Percentiles rank a stretch among this genome's conserved stretches.
These are phyloP conservation scores for Archilochus colubris DNA, from an alignment of 2,113 vertebrate species.

Conservation along the genomic window DNA sequence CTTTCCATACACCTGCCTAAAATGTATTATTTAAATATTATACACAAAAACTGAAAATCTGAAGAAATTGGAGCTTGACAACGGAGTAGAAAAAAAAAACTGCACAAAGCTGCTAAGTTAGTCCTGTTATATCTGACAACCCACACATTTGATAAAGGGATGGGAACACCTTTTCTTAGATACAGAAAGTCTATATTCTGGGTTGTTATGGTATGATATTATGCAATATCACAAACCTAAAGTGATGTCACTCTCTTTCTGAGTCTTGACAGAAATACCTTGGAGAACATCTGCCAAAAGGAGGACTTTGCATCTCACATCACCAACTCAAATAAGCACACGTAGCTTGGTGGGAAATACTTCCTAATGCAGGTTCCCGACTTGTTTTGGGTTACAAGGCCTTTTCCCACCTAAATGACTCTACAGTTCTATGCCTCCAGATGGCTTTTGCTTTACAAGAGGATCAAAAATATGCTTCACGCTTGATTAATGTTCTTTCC, in stretches of 20 bases:
- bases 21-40: slow-evolving; percentile 9
- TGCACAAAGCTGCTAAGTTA: background rate
- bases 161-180: background rate
- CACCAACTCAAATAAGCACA: background rate
- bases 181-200: fast-evolving
- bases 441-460: background rate
- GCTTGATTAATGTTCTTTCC: background rate
- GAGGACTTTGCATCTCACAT: background rate
- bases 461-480: background rate
- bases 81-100: background rate
- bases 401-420: background rate
- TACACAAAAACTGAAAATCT: background rate
- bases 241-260: background rate
- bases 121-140: background rate
- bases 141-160: background rate
- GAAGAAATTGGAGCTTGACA: background rate
- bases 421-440: background rate
- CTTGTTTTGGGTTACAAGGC: background rate
- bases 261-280: background rate
- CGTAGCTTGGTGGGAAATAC: background rate
- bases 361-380: fast-evolving
- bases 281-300: background rate
- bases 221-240: background rate
- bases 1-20: background rate
- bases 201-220: background rate